Evolutionary conservation across 2,888 invertebrate genomes (phyloP).

Genomic region (Macrophya annulata): DNA sequence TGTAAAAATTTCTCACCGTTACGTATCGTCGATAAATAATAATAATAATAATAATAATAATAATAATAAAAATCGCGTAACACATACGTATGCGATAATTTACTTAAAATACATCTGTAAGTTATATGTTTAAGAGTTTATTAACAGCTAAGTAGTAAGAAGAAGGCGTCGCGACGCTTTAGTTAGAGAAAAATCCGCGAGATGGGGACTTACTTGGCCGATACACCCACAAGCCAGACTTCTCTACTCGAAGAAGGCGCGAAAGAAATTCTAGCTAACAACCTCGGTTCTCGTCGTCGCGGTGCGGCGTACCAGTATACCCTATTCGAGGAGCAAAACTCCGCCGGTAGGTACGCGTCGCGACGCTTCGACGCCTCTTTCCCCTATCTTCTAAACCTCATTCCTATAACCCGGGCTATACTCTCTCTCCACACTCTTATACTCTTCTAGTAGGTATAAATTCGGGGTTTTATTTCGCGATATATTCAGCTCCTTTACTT

Average conservation of each 20-base stretch:
- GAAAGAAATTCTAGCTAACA: constrained; percentile 35
- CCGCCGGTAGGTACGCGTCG: constrained; percentile 34
- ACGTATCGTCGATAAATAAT: no score
- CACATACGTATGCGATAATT: no score
- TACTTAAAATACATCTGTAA: no score
- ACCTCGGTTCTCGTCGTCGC: neutral
- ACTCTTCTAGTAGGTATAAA: no score
- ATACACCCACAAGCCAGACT: constrained; percentile 2
- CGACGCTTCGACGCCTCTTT: constrained; percentile 32
- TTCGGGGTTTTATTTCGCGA: constrained; percentile 11
- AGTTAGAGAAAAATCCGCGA: constrained; percentile 76
- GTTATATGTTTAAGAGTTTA: neutral
- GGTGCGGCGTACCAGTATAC: neutral
- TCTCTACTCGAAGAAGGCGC: constrained; percentile 41
- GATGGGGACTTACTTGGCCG: constrained; percentile 75
- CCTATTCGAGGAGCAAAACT: neutral
- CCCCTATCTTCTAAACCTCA: no score
- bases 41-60: no score
- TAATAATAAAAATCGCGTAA: no score
- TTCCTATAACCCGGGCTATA: no score
- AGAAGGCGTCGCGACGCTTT: constrained; percentile 76
- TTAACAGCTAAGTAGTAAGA: neutral
- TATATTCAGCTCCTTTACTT: neutral
- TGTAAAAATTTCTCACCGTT: no score
- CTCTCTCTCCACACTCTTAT: neutral